Evolutionary conservation across 1,140 invertebrate species (phyloP).

Genomic region (Hestina assimilis): DNA sequence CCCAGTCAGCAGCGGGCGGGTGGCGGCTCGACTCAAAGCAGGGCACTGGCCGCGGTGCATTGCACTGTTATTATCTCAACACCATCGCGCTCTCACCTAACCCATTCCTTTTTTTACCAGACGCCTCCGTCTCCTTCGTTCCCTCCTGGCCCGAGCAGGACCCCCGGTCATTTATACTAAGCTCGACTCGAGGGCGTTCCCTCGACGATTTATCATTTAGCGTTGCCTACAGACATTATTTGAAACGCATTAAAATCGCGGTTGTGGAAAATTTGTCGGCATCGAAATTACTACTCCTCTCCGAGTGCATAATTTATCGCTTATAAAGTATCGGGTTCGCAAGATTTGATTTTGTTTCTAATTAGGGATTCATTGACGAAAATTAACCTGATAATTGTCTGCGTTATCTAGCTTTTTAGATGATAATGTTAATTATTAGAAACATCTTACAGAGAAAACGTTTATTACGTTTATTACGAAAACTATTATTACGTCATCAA

Average conservation of each 20-base stretch:
- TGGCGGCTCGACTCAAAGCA: conserved; percentile 47
- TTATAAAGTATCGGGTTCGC: conserved; percentile 55
- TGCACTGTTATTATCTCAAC: conserved; percentile 76
- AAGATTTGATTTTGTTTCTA: conserved; percentile 48
- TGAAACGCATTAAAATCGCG: conserved; percentile 76
- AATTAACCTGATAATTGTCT: conserved; percentile 35
- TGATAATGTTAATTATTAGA: background rate
- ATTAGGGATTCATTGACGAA: conserved; percentile 67
- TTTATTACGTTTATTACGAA: too few species aligned
- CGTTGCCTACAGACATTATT: conserved; percentile 77
- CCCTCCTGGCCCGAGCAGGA: conserved; percentile 46
- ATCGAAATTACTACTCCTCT: conserved; percentile 74
- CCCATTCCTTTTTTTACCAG: conserved; percentile 71
- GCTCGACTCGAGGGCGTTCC: conserved; percentile 66
- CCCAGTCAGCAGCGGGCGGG: conserved; percentile 55
- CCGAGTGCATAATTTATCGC: conserved; percentile 72
- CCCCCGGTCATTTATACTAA: conserved; percentile 57
- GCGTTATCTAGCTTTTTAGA: too few species aligned
- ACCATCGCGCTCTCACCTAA: conserved; percentile 65
- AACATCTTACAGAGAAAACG: background rate
- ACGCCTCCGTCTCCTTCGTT: conserved; percentile 58
- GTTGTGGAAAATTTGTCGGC: conserved; percentile 74
- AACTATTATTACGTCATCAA: too few species aligned
- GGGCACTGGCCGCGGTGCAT: conserved; percentile 36
- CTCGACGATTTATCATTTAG: conserved; percentile 75